Evolutionary conservation across 1,140 invertebrate genomes (phyloP).

Genomic region (Micrasema minimum): DNA sequence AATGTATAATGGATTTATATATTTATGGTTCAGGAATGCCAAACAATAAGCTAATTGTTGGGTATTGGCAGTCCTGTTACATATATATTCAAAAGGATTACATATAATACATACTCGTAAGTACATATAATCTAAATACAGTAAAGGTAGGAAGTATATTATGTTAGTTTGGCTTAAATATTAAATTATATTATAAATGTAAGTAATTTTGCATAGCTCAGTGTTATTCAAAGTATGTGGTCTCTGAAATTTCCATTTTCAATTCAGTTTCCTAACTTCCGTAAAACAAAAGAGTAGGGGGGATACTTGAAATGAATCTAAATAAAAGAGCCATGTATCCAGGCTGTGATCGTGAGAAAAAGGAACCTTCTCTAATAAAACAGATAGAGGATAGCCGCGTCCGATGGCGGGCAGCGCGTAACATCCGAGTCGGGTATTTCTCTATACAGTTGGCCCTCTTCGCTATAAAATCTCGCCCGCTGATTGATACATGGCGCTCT

Average conservation of each 20-base stretch:
- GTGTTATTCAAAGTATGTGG: too few relatives aligned
- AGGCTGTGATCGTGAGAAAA: constrained; percentile 18
- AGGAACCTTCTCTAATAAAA: constrained; percentile 34
- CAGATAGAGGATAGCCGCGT: constrained; percentile 15
- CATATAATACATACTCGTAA: too few relatives aligned
- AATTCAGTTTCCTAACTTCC: neutral
- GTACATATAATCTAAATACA: too few relatives aligned
- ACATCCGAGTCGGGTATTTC: constrained; percentile 40
- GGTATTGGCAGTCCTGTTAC: too few relatives aligned
- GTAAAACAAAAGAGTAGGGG: constrained; percentile 2
- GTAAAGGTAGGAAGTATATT: too few relatives aligned
- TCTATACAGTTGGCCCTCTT: constrained; percentile 43
- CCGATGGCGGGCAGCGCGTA: constrained; percentile 13
- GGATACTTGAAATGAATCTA: constrained; percentile 20
- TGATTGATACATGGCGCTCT: constrained; percentile 69
- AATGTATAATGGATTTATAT: too few relatives aligned
- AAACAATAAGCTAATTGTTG: too few relatives aligned
- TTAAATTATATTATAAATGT: too few relatives aligned
- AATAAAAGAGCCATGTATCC: constrained; percentile 28
- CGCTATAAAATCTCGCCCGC: constrained; percentile 63
- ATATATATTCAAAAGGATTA: too few relatives aligned
- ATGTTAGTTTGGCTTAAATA: too few relatives aligned
- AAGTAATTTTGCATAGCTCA: too few relatives aligned
- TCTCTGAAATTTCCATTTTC: neutral
- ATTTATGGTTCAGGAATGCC: too few relatives aligned